Conservation (phyloP, 2,888 invertebrate genomes). For the Ypsolopha scabrella region DNA sequence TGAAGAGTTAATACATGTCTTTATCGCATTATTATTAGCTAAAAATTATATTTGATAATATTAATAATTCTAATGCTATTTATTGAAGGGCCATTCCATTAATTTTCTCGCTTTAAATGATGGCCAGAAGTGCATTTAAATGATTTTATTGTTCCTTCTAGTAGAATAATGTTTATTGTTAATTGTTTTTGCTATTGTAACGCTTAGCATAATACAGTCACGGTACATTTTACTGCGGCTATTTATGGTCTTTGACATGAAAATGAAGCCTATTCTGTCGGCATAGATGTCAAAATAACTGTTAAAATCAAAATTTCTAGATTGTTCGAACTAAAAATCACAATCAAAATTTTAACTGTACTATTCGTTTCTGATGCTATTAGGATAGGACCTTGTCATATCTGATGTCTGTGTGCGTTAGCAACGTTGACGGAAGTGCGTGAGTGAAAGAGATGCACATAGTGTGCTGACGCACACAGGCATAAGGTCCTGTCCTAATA, state of each 20-base stretch:
- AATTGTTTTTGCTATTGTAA: not conserved
- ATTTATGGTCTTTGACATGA: not conserved
- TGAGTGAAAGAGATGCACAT: too few species aligned
- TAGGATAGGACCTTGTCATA: too few species aligned
- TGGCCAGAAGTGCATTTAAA: constrained; percentile 42
- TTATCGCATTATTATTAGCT: not conserved
- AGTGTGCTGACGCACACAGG: too few species aligned
- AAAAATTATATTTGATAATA: not conserved
- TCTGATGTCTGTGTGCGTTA: too few species aligned
- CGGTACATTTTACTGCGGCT: not conserved
- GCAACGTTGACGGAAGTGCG: too few species aligned
- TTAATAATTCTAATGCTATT: not conserved
- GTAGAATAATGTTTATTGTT: constrained; percentile 2
- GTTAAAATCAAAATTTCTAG: not conserved
- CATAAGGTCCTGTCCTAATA: too few species aligned
- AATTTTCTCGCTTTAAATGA: constrained; percentile 10
- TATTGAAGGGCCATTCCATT: not conserved
- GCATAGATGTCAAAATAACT: not conserved
- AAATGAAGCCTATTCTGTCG: too few species aligned
- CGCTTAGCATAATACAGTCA: not conserved
- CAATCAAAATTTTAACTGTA: too few species aligned
- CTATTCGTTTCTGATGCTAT: too few species aligned
- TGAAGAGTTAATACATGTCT: constrained; percentile 17
- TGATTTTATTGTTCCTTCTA: constrained; percentile 38
- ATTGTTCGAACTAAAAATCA: too few species aligned